Evolutionary conservation across 1,140 invertebrate species (phyloP), one percentile per base, ranked within the genome.

Genomic region (Drosophila parvula): DNA sequence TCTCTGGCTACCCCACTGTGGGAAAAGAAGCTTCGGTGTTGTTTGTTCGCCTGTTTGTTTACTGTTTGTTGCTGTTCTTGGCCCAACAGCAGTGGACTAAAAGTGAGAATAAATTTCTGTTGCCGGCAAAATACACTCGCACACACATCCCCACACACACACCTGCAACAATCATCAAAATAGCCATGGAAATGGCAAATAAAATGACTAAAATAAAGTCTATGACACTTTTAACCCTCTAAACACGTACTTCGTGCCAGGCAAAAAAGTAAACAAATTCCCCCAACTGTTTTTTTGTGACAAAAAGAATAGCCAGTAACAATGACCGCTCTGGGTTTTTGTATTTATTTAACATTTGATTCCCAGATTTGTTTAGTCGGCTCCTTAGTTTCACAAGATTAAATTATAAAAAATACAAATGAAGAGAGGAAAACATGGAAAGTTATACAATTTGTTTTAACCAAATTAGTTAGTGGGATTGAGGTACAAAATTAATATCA

Each of bases 61-160:
- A 62, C 55, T 73, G 62, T 69, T 85, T 68, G 45, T 60, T 48
- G 63, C 34, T 34, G 57, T 30, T 57, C 14, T 27, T 79, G 48
- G 56, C 45, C n/a, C 51, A 71, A 67, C 30, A 22, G 38, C 69
- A 36, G 45, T 58, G 45, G 70, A 83, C 83, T 82, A 86, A 79
- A 70, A 80, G 56, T 56, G 68, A 75, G 74, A 83, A 83, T 82
- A 74, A 74, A 86, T 83, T 82, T 70, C 79, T 64, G 79, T 61
- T 86, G 62, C 76, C 70, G 65, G 65, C 57, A 58, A 78, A 63
- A 63, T 43, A 64, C 67, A 65, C 32, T 53, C 10, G 11, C 56
- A 53, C 58, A 43, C 18, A 48, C 53, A 9, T 16, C 10, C 48
- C 50, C 41, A 36, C 6, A 41, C 16, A 62, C 10, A 43, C 40